Conservation (phyloP, 1,140 invertebrate species). For the Trigoniulus corallinus region DNA sequence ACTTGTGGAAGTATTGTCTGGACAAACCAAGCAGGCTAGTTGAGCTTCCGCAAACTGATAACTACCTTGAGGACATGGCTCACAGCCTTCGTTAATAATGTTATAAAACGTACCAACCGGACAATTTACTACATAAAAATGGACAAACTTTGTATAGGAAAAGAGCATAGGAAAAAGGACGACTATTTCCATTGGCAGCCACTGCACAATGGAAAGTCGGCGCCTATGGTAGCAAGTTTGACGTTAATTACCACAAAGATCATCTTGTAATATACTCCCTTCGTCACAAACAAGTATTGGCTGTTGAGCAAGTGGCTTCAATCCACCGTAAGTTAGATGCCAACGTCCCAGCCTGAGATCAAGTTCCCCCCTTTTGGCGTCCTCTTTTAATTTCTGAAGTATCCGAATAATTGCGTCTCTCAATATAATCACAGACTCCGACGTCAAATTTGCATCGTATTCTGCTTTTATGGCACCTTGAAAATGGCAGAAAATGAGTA, state of each 20-base stretch:
- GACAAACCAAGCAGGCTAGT: slow-evolving; percentile 37
- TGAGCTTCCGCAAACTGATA: slow-evolving; percentile 40
- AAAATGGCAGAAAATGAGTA: too few species aligned
- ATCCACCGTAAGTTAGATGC: slow-evolving; percentile 18
- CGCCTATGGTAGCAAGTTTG: too few species aligned
- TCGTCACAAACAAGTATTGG: slow-evolving; percentile 25
- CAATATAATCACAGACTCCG: too few species aligned
- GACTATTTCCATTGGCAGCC: too few species aligned
- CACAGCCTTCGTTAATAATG: slow-evolving; percentile 31
- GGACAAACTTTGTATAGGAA: neutral
- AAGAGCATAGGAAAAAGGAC: too few species aligned
- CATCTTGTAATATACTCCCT: slow-evolving; percentile 23
- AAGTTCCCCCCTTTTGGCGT: slow-evolving; percentile 22
- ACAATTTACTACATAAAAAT: slow-evolving; percentile 27
- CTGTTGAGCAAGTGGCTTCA: slow-evolving; percentile 17
- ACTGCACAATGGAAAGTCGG: too few species aligned
- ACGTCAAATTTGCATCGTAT: too few species aligned
- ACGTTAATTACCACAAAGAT: slow-evolving; percentile 29
- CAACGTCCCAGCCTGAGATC: slow-evolving; percentile 21
- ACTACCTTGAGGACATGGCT: slow-evolving; percentile 38
- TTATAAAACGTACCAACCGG: slow-evolving; percentile 47
- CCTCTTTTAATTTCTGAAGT: slow-evolving; percentile 15
- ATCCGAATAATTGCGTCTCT: too few species aligned
- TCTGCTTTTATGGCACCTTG: too few species aligned
- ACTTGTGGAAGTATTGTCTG: slow-evolving; percentile 38